Base-by-base conservation (phyloP, 2,888 invertebrate genomes). In the Cataglyphis albicans region DNA sequence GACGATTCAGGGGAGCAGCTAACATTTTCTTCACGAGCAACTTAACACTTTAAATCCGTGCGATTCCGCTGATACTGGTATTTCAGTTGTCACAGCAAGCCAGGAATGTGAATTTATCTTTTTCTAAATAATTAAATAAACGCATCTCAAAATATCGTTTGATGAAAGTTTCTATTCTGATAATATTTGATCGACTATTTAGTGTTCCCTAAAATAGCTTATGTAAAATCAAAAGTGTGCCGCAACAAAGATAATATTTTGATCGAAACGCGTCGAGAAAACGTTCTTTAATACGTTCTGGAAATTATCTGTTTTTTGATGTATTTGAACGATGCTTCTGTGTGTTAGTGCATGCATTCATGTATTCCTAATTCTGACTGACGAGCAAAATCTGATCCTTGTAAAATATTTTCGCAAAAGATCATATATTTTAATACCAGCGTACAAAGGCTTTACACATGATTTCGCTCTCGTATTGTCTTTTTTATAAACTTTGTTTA, bases 1-100 rank as follows among this genome's bases (percentile, higher is more conserved):
- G 5, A 70, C 41, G 32, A 80, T 61, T 80, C 74, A 21, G 25
- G 73, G 18, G 44, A 72, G 44, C 25, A 21, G 21, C 35, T 80
- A 80, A 80, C 59, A 35, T 44, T 78, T 78, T 80, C 74, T 80
- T 59, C 44, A 72, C 57, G 32, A 78, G 59, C n/a, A 80, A 80
- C 73, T 80, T 61, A 59, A 59, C 59, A 59, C 73, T 70, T 59
- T 44, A 72, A 78, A 68, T 7, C 12, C 29, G 35, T 6, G 5
- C 35, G 41, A 41, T 41, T 29, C 67, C 15, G 32, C 68, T 32
- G 12, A 7, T 32, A 78, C 18, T 29, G 38, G 35, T 35, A 44
- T 78, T 78, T 48, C 21, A 78, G 72, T 78, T 35, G 35, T 3
- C 44, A 59, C 35, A 59, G 70, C 72, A 15, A 80, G 12, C n/a